Evolutionary conservation across 2,113 vertebrate species (phyloP).

Genomic region (Protobothrops mucrosquamatus): DNA sequence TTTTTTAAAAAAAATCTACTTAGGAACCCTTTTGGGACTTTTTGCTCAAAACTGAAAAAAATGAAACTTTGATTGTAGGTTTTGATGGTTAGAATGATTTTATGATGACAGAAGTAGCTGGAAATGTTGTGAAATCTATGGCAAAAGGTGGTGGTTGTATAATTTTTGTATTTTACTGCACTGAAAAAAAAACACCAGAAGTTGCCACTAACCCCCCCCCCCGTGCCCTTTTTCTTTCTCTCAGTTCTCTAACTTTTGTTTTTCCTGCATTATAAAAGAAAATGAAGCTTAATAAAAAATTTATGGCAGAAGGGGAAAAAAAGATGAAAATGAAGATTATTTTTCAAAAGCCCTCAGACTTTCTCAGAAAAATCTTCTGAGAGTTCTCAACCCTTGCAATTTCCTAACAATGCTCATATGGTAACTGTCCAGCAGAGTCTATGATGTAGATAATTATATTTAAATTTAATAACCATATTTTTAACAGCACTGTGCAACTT

Average conservation of each 20-base stretch:
- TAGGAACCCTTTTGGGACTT: too few species aligned
- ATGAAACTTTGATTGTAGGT: too few species aligned
- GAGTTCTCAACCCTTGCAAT: not conserved
- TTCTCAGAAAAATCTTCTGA: not conserved
- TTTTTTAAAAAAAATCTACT: too few species aligned
- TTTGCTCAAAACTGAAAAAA: too few species aligned
- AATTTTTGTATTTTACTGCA: too few species aligned
- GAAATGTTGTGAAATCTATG: too few species aligned
- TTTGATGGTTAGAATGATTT: too few species aligned
- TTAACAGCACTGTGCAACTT: conserved; percentile 77
- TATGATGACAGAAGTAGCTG: too few species aligned
- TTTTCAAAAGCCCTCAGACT: not conserved
- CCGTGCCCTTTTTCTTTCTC: too few species aligned
- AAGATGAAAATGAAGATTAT: not conserved
- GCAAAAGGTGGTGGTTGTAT: too few species aligned
- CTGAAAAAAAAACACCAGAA: too few species aligned
- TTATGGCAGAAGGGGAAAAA: not conserved
- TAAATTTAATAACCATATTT: not conserved
- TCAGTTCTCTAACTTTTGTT: not conserved
- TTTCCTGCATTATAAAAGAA: not conserved
- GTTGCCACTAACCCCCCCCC: accelerated
- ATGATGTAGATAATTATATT: not conserved
- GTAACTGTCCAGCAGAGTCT: not conserved
- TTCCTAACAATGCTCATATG: not conserved
- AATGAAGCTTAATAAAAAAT: not conserved